Percentiles rank a stretch among this genome's conserved stretches.
phyloP scores from a whole-genome alignment of 2,113 vertebrate genomes.

The Brachirus orientalis region DNA sequence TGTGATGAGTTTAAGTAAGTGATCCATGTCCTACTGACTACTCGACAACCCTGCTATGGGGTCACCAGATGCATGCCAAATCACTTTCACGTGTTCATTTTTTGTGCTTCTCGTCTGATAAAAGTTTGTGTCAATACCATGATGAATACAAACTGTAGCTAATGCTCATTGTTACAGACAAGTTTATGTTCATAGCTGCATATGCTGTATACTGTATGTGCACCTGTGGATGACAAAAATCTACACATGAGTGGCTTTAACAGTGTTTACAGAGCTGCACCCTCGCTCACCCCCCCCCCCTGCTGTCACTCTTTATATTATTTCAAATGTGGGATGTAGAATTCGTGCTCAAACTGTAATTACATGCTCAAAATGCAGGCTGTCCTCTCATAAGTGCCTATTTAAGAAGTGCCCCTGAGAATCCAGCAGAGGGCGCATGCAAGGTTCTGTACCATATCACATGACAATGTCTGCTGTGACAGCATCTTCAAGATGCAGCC shows the following conservation, averaged over 20 bases:
- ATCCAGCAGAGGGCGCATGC: too few relatives aligned
- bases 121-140: conserved; percentile 16
- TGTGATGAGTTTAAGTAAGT: conserved; percentile 66
- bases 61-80: conserved; percentile 65
- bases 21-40: conserved; percentile 66
- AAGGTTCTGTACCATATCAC: too few relatives aligned
- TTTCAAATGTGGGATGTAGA: too few relatives aligned
- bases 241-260: conserved; percentile 36
- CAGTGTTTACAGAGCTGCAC: conserved; percentile 20
- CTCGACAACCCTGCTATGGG: conserved; percentile 64
- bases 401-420: too few relatives aligned
- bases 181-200: conserved; percentile 2
- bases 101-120: conserved; percentile 20
- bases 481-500: too few relatives aligned
- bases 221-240: conserved; percentile 5
- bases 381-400: too few relatives aligned
- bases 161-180: conserved; percentile 34
- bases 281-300: conserved; percentile 12
- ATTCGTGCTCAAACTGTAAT: too few relatives aligned
- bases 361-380: too few relatives aligned
- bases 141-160: conserved; percentile 46
- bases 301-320: too few relatives aligned
- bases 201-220: background rate
- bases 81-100: conserved; percentile 42
- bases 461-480: too few relatives aligned